These are phyloP conservation scores for Tachuris rubrigastra DNA, from an alignment of 2,113 vertebrate species.

Conservation along the genomic window DNA sequence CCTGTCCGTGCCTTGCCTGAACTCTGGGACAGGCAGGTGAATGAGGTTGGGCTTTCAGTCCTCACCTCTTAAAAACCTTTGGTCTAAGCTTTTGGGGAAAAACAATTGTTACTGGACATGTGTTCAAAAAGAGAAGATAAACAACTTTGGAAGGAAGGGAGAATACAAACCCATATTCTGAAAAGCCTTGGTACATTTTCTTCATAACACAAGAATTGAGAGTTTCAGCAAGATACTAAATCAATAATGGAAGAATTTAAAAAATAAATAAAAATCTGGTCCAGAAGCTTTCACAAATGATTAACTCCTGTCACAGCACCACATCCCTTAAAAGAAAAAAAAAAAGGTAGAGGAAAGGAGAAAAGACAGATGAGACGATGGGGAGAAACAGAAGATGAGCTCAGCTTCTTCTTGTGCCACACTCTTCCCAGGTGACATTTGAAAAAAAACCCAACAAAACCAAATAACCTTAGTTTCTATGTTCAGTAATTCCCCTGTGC, in stretches of 20 bases:
- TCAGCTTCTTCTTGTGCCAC: neutral
- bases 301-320: neutral
- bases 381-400: neutral
- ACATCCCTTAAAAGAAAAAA: neutral
- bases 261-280: neutral
- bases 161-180: neutral
- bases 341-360: neutral
- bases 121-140: neutral
- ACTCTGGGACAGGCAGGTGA: neutral
- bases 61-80: neutral
- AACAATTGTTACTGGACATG: neutral
- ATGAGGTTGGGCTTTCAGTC: neutral
- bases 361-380: neutral
- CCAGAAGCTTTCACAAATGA: neutral
- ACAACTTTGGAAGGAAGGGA: accelerated
- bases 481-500: neutral
- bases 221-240: neutral
- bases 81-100: neutral
- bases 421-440: neutral
- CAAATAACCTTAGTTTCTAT: accelerated
- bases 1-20: neutral
- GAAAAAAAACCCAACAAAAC: neutral
- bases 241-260: neutral
- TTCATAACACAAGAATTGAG: accelerated
- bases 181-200: neutral